Percentiles rank a stretch among this genome's conserved stretches.
Evolutionary conservation across 2,888 invertebrate genomes (phyloP).

Genomic region (Protodeltote pygarga): DNA sequence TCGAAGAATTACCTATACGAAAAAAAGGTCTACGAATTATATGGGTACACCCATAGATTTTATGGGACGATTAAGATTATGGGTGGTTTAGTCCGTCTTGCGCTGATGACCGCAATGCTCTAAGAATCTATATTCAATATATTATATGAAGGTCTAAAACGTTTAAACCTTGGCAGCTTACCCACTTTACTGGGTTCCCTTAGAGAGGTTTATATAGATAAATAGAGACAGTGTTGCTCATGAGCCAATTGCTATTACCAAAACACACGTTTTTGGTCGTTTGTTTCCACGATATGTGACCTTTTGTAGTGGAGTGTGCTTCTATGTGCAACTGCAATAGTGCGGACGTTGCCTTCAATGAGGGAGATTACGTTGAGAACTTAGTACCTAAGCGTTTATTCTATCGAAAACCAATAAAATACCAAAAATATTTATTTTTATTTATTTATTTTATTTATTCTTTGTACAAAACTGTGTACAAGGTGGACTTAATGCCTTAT

Average conservation of each 20-base stretch:
- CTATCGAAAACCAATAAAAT: neutral
- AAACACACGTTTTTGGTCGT: constrained; percentile 22
- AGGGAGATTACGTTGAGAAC: constrained; percentile 1
- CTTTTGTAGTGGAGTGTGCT: constrained; percentile 19
- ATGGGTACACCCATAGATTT: too few species aligned
- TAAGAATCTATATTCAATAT: too few species aligned
- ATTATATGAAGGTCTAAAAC: constrained; percentile 22
- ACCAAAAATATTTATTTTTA: too few species aligned
- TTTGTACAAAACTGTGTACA: too few species aligned
- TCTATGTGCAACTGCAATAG: constrained; percentile 19
- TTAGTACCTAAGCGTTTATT: neutral
- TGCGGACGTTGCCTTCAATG: constrained; percentile 16
- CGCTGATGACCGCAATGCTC: too few species aligned
- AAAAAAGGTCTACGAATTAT: too few species aligned
- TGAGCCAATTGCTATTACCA: constrained; percentile 15
- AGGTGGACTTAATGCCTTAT: too few species aligned
- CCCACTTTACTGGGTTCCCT: constrained; percentile 22
- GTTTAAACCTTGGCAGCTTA: constrained; percentile 31
- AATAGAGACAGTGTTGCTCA: constrained; percentile 18
- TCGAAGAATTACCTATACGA: too few species aligned
- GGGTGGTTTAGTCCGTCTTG: too few species aligned
- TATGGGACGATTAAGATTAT: too few species aligned
- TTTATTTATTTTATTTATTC: too few species aligned
- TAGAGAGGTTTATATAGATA: constrained; percentile 30
- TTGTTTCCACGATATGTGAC: constrained; percentile 16